phyloP scores from a whole-genome alignment of 2,888 invertebrate genomes.

The Blastobasis lacticolella region DNA sequence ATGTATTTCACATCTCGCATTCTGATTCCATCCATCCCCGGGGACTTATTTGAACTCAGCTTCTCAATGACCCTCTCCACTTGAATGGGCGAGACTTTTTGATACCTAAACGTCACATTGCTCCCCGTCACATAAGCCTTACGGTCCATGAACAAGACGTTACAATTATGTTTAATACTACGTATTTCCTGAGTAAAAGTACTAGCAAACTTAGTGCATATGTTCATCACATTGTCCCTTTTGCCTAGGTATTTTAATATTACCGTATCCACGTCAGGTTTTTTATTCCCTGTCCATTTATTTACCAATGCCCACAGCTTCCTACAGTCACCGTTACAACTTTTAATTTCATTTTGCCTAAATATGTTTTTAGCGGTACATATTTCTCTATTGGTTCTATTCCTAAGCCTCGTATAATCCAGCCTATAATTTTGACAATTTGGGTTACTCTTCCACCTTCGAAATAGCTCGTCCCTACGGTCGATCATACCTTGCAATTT shows the following conservation, averaged over 20 bases:
- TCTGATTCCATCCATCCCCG: neutral
- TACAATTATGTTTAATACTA: constrained; percentile 1
- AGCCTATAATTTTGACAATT: constrained; percentile 2
- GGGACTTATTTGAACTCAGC: too few species aligned
- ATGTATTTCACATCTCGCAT: neutral
- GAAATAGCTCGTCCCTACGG: constrained; percentile 1
- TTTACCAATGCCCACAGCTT: neutral
- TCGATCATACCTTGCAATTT: neutral
- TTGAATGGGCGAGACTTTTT: too few species aligned
- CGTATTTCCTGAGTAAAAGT: constrained; percentile 2
- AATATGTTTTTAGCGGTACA: constrained; percentile 1
- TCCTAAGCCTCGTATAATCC: constrained; percentile 1
- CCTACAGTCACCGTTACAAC: too few species aligned
- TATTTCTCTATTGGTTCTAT: neutral
- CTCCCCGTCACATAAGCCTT: too few species aligned
- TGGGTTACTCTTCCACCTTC: constrained; percentile 3
- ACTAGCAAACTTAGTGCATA: too few species aligned
- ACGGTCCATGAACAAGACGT: neutral
- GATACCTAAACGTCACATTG: too few species aligned
- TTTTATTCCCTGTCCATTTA: neutral
- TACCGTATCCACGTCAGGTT: too few species aligned
- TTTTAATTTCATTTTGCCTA: neutral
- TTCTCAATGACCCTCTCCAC: too few species aligned
- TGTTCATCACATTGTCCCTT: too few species aligned
- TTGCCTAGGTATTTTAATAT: too few species aligned